A percentile compares a stretch with the other conserved stretches of the same genome.
Conservation (phyloP, 2,797 vertebrate genomes). For the Petrocephalus schoutedeni region DNA sequence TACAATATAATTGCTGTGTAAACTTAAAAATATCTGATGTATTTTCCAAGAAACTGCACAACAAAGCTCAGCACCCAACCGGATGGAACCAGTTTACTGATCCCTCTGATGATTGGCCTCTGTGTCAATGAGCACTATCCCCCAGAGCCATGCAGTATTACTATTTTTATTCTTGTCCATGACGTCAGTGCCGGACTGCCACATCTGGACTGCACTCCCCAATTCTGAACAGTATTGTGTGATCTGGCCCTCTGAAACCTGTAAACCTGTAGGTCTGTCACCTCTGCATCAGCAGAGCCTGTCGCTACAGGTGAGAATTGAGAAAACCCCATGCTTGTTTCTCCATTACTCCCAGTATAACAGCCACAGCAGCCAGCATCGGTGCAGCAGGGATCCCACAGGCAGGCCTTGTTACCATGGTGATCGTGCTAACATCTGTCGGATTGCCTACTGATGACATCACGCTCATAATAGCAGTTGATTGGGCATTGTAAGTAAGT, state of each 20-base stretch:
- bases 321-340: not conserved
- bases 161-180: slow-evolving; percentile 18
- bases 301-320: not conserved
- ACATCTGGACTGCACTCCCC: slow-evolving; percentile 23
- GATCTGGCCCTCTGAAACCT: not conserved
- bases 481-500: slow-evolving; percentile 90
- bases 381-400: slow-evolving; percentile 92
- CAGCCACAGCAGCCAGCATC: slow-evolving; percentile 90
- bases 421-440: slow-evolving; percentile 90
- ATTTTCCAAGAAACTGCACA: slow-evolving; percentile 16
- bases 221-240: not conserved
- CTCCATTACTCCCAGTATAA: slow-evolving; percentile 68
- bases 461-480: slow-evolving; percentile 87
- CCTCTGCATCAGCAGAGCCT: slow-evolving; percentile 52
- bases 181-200: slow-evolving; percentile 12
- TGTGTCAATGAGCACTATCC: slow-evolving; percentile 40
- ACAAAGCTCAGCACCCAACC: slow-evolving; percentile 27
- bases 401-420: slow-evolving; percentile 93
- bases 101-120: slow-evolving; percentile 42
- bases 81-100: slow-evolving; percentile 40
- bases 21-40: not conserved
- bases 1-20: not conserved
- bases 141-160: slow-evolving; percentile 36
- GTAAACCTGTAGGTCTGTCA: slow-evolving; percentile 59
- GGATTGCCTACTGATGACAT: slow-evolving; percentile 94